Conservation (phyloP, 2,888 invertebrate genomes). For the Phoenoteleia sp. region DNA sequence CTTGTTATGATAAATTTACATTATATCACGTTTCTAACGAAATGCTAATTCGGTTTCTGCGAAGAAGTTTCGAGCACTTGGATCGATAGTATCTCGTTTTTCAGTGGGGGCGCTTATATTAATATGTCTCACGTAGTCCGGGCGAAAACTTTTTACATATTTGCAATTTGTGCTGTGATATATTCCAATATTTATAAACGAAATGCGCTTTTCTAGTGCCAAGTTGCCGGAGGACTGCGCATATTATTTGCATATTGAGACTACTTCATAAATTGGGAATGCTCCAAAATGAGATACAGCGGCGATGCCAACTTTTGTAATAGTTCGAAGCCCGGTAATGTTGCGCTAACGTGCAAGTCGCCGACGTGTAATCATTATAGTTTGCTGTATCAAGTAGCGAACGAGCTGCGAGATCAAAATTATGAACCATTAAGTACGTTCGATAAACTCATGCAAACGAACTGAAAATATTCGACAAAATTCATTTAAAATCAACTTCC, state of each 20-base stretch:
- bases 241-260: slow-evolving; percentile 77
- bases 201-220: slow-evolving; percentile 38
- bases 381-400: slow-evolving; percentile 49
- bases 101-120: slow-evolving; percentile 29
- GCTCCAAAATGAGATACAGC: slow-evolving; percentile 67
- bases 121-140: slow-evolving; percentile 27
- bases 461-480: slow-evolving; percentile 1
- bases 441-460: slow-evolving; percentile 1
- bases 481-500: slow-evolving; percentile 2
- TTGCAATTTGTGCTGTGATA: slow-evolving; percentile 55
- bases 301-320: slow-evolving; percentile 63
- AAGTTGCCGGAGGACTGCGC: slow-evolving; percentile 46
- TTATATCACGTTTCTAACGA: slow-evolving; percentile 27
- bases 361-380: slow-evolving; percentile 56
- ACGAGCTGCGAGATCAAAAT: slow-evolving; percentile 8
- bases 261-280: slow-evolving; percentile 74
- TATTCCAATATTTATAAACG: slow-evolving; percentile 64
- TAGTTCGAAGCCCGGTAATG: slow-evolving; percentile 39
- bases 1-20: slow-evolving; percentile 53
- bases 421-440: slow-evolving; percentile 24
- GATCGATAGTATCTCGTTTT: slow-evolving; percentile 51
- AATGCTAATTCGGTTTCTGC: slow-evolving; percentile 42
- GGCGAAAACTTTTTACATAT: slow-evolving; percentile 51
- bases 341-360: slow-evolving; percentile 43
- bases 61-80: slow-evolving; percentile 34